Evolutionary conservation across 2,888 invertebrate species (phyloP), one percentile per base, ranked within the genome.

Genomic region (Eupithecia pulchellata): DNA sequence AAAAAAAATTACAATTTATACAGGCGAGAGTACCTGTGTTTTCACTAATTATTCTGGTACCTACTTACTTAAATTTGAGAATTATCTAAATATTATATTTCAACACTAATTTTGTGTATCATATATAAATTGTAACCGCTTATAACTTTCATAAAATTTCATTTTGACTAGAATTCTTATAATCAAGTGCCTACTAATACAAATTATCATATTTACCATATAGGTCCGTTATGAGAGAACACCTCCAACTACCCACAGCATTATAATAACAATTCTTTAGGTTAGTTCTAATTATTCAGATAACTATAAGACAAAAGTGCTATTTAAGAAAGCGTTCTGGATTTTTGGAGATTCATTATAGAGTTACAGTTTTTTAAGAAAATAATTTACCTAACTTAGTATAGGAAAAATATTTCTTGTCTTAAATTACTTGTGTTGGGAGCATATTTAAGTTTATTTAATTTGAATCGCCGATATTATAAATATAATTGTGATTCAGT

Each of bases 91-190:
- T 32, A 58, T n/a, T 71, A 42, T 42, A 47, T 68, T 64, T 58
- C 39, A n/a, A 32, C 64, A 47, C 58, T 17, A 47, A 32, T 25
- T 42, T 58, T 30, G 42, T 39, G 11, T 81, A 81, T 68, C 77
- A 79, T 84, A 80, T 80, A 80, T 81, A 82, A 81, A 84, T 85
- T 81, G 84, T 81, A 84, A 82, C 36, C 80, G 84, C 87, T 82
- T 20, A 36, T 61, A 36, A 34, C 68, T 36, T 39, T 66, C 29
- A 84, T 86, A 86, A 85, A 88, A 86, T 90, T 89, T 88, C 86
- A 80, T 88, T 89, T 90, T 93, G 93, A 93, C 93, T 93, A 93
- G 93, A 92, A 84, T 88, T 86, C 84, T 82, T 60, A 60, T 72
- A 66, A 86, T 90, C 86, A 60, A 89, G 89, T 90, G 89, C 86